These are phyloP conservation scores for Allophyes oxyacanthae DNA, from an alignment of 2,888 invertebrate genomes.

Conservation along the genomic window DNA sequence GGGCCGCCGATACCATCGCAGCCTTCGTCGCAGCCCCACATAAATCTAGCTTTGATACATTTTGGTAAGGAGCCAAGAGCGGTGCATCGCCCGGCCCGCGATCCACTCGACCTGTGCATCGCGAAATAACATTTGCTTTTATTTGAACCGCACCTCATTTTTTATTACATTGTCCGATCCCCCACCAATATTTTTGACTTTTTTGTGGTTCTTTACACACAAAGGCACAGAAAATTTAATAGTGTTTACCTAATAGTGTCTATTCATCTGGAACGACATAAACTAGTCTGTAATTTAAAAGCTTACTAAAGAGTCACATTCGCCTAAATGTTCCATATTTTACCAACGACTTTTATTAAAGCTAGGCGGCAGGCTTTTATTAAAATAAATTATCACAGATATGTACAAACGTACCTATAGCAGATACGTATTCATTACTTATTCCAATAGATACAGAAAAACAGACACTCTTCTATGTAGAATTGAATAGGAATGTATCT, in stretches of 20 bases:
- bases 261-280: constrained; percentile 41
- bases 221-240: constrained; percentile 17
- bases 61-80: constrained; percentile 87
- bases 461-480: constrained; percentile 1
- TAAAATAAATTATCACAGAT: neutral
- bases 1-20: constrained; percentile 78
- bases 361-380: constrained; percentile 1
- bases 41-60: constrained; percentile 88
- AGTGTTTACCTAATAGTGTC: constrained; percentile 40
- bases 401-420: too few relatives aligned
- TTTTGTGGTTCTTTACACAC: constrained; percentile 18
- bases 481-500: neutral
- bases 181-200: constrained; percentile 26
- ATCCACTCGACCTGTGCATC: constrained; percentile 66
- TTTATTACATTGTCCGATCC: constrained; percentile 48
- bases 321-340: constrained; percentile 26
- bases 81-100: constrained; percentile 63
- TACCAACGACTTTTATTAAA: constrained; percentile 31
- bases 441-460: constrained; percentile 21
- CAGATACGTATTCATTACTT: too few relatives aligned
- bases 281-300: constrained; percentile 40
- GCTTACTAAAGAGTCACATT: constrained; percentile 34
- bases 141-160: constrained; percentile 60
- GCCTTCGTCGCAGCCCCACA: constrained; percentile 83
- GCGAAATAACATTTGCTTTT: constrained; percentile 70